These are phyloP conservation scores for Caenorhabditis afra DNA, from an alignment of 2,888 invertebrate genomes.

Conservation along the genomic window DNA sequence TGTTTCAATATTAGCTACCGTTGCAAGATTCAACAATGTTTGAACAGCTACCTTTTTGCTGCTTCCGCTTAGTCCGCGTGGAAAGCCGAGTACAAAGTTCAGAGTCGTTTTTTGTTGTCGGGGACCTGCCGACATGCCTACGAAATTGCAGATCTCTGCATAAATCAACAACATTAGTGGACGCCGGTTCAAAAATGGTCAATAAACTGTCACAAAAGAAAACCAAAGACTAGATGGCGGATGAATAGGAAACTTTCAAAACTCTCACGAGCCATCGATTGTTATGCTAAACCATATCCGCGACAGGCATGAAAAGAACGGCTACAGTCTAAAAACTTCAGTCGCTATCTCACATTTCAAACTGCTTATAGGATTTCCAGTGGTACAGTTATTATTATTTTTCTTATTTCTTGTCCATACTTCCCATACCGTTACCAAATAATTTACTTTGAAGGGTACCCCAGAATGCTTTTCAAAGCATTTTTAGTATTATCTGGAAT, in stretches of 20 bases:
- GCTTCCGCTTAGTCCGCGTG: too few relatives aligned
- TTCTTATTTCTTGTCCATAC: too few relatives aligned
- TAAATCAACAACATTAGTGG: too few relatives aligned
- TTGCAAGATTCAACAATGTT: too few relatives aligned
- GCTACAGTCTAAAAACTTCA: neutral
- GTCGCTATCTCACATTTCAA: neutral
- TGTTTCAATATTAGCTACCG: too few relatives aligned
- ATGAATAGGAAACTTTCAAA: neutral
- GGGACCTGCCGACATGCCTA: too few relatives aligned
- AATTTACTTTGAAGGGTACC: conserved; percentile 10
- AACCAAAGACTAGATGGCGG: neutral
- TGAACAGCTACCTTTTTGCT: too few relatives aligned
- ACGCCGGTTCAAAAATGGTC: too few relatives aligned
- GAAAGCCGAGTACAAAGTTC: too few relatives aligned
- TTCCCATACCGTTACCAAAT: too few relatives aligned
- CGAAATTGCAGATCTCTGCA: too few relatives aligned
- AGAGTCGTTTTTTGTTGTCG: too few relatives aligned
- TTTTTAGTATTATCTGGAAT: neutral
- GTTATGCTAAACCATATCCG: neutral
- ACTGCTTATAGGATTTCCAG: neutral
- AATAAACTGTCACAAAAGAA: conserved; percentile 7
- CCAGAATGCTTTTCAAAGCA: conserved; percentile 10
- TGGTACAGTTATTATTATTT: neutral
- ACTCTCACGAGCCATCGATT: neutral
- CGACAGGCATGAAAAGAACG: neutral